Base-by-base conservation (phyloP, 1,140 invertebrate genomes). In the Tetramorium parvispinum region DNA sequence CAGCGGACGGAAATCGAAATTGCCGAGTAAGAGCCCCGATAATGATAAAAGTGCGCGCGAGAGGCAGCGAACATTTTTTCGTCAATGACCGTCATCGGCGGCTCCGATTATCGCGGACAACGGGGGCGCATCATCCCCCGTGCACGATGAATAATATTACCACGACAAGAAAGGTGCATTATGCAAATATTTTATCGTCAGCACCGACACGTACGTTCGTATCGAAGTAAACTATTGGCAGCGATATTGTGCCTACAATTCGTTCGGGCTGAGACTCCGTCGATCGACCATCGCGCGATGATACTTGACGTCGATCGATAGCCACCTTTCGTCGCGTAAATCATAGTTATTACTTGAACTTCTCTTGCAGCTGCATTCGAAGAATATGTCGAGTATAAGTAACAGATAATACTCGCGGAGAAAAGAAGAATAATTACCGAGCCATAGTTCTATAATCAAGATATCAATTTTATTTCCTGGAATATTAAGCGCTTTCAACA, bases 51-150 rank as follows among this genome's bases (percentile, higher is more conserved):
- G 63, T 81, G 21, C 32, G 46, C 61, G 24, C 10, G 51, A 8
- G 66, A 71, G 65, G 13, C 10, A 21, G 37, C 5, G 18, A 1
- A 32, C 13, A 40, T 63, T 63, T 57, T 83, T 83, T 83, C 66
- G 43, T 73, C 79, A 83, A 83, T 83, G 68, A 83, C 79, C 55
- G 68, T 83, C 68, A 83, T 83, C 51, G 32, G 24, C 66, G 5
- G 2, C 13, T 10, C 37, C 51, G 66, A 57, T 82, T 57, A 32
- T 21, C 37, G 65, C 37, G 37, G 13, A 73, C 8, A 13, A 3
- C 37, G 49, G 51, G 49, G 21, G 18, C 57, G 32, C 51, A 18
- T 43, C 49, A 3, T 32, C 37, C 21, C 51, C 37, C 7, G 10
- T 3, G 49, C 16, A 24, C 32, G 78, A 55, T 55, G 63, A 81